Evolutionary conservation across 2,113 vertebrate genomes (phyloP).

Genomic region (Pavo muticus): DNA sequence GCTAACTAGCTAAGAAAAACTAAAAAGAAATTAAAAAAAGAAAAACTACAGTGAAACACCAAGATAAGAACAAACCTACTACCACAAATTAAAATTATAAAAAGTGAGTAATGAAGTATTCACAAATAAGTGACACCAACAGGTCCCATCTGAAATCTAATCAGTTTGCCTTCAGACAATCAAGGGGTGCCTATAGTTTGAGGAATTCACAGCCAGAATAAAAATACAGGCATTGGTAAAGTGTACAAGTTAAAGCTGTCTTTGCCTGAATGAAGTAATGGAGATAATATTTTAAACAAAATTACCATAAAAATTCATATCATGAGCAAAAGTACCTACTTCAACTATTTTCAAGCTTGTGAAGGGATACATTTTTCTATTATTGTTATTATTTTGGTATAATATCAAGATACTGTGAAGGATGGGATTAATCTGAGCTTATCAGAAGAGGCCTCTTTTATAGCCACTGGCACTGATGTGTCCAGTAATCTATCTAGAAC

Average conservation of each 20-base stretch:
- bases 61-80: background rate
- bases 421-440: background rate
- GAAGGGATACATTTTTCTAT: fast-evolving
- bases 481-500: background rate
- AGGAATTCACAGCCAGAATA: background rate
- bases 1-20: background rate
- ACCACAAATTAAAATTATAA: background rate
- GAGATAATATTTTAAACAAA: background rate
- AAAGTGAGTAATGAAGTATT: background rate
- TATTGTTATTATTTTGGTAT: background rate
- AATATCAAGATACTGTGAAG: background rate
- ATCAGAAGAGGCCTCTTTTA: background rate
- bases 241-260: background rate
- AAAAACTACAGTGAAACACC: background rate
- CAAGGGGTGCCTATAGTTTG: background rate
- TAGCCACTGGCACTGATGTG: background rate
- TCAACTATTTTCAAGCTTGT: background rate
- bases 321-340: fast-evolving
- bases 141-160: background rate
- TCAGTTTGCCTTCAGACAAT: background rate
- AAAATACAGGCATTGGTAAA: background rate
- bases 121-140: background rate
- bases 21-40: background rate
- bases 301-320: fast-evolving
- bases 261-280: background rate